These are phyloP conservation scores for Eristalinus sepulchralis DNA, from an alignment of 2,888 invertebrate genomes.

Conservation along the genomic window DNA sequence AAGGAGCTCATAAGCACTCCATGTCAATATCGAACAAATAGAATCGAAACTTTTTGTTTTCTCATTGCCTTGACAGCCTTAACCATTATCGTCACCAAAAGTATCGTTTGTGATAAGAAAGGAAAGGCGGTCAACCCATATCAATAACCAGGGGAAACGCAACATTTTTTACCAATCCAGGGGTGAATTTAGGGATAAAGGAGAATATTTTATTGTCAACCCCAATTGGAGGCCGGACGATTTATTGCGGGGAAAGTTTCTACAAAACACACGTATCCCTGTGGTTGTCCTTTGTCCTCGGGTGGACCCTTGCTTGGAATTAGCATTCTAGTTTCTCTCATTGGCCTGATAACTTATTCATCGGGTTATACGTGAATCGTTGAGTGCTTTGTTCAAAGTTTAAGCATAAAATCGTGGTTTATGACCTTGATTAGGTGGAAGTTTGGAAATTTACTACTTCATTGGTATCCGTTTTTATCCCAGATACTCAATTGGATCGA, in stretches of 20 bases:
- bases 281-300: conserved; percentile 42
- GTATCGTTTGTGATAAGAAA: conserved; percentile 68
- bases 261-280: conserved; percentile 45
- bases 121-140: conserved; percentile 63
- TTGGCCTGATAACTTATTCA: conserved; percentile 38
- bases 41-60: conserved; percentile 43
- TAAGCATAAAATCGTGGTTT: conserved; percentile 29
- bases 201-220: conserved; percentile 64
- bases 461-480: background rate
- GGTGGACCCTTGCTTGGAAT: conserved; percentile 42
- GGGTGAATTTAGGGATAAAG: background rate
- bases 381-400: conserved; percentile 45
- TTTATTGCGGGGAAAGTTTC: conserved; percentile 56
- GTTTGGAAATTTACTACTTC: conserved; percentile 10
- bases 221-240: conserved; percentile 52
- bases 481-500: background rate
- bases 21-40: conserved; percentile 19
- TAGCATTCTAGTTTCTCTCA: conserved; percentile 38
- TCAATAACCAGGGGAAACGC: conserved; percentile 48
- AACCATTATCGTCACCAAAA: conserved; percentile 63
- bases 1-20: conserved; percentile 3
- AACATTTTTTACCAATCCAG: conserved; percentile 42
- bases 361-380: conserved; percentile 12
- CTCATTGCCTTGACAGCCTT: conserved; percentile 22
- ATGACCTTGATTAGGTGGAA: conserved; percentile 31